phyloP scores from a whole-genome alignment of 2,888 invertebrate species.

The Coleophora flavipennella region DNA sequence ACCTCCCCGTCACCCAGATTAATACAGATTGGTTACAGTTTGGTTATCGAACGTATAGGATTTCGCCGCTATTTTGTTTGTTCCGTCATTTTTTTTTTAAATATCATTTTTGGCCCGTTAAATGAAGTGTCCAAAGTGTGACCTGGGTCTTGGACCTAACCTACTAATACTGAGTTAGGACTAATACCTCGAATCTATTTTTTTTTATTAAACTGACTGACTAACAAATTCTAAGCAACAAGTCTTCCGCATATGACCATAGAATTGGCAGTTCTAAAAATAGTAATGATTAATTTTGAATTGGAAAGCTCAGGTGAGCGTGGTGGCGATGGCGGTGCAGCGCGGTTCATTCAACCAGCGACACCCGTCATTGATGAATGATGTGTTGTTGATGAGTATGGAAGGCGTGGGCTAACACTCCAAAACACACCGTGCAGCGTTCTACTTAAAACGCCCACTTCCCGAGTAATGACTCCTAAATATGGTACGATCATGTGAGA shows the following conservation, averaged over 20 bases:
- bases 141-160: no score
- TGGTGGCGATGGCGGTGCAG: slow-evolving; percentile 15
- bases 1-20: no score
- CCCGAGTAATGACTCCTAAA: slow-evolving; percentile 37
- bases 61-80: no score
- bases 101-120: no score
- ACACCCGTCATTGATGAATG: slow-evolving; percentile 41
- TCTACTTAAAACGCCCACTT: slow-evolving; percentile 50
- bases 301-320: slow-evolving; percentile 11
- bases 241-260: slow-evolving; percentile 14
- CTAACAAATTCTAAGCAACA: not conserved
- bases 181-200: no score
- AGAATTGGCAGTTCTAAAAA: slow-evolving; percentile 23
- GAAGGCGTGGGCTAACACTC: slow-evolving; percentile 38
- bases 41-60: no score
- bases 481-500: slow-evolving; percentile 18
- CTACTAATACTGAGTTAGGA: no score
- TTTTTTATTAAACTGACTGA: no score
- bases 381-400: slow-evolving; percentile 36
- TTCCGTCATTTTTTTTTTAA: no score
- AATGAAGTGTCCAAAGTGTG: no score
- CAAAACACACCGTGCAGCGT: slow-evolving; percentile 35
- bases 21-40: no score
- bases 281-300: slow-evolving; percentile 16
- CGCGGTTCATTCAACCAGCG: slow-evolving; percentile 38